phyloP scores from a whole-genome alignment of 2,797 vertebrate genomes.

The Rhinichthys osculus region DNA sequence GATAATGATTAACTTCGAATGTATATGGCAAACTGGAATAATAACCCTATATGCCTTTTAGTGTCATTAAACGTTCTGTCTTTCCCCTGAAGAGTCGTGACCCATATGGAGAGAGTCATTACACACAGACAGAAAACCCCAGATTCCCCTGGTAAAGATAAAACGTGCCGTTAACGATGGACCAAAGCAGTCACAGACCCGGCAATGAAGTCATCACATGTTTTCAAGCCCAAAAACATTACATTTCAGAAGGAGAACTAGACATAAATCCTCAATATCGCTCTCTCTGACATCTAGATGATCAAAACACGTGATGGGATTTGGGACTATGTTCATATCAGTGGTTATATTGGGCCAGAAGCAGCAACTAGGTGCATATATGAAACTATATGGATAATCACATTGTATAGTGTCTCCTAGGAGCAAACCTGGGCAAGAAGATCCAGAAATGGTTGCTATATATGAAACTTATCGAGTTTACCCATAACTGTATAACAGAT shows the following conservation, averaged over 20 bases:
- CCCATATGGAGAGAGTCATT: neutral
- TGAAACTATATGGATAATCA: neutral
- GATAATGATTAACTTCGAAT: neutral
- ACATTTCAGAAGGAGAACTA: neutral
- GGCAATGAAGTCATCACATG: conserved; percentile 18
- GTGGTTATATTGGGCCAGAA: neutral
- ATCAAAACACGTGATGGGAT: neutral
- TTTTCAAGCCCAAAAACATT: neutral
- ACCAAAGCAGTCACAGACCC: neutral
- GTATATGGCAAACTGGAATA: neutral
- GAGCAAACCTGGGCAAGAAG: neutral
- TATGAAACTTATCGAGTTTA: neutral
- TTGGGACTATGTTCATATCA: neutral
- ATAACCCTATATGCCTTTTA: neutral
- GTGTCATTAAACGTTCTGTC: neutral
- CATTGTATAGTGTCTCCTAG: neutral
- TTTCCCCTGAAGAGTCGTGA: neutral
- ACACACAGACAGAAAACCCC: neutral
- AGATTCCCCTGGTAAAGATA: conserved; percentile 15
- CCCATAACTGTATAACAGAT: neutral
- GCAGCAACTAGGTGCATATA: neutral
- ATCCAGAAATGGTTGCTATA: neutral
- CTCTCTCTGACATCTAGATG: neutral
- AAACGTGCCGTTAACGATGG: neutral
- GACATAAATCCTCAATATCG: conserved; percentile 12